Percentiles rank a stretch among this genome's conserved stretches.
Evolutionary conservation across 2,888 invertebrate species (phyloP).

Genomic region (Callosobruchus maculatus): DNA sequence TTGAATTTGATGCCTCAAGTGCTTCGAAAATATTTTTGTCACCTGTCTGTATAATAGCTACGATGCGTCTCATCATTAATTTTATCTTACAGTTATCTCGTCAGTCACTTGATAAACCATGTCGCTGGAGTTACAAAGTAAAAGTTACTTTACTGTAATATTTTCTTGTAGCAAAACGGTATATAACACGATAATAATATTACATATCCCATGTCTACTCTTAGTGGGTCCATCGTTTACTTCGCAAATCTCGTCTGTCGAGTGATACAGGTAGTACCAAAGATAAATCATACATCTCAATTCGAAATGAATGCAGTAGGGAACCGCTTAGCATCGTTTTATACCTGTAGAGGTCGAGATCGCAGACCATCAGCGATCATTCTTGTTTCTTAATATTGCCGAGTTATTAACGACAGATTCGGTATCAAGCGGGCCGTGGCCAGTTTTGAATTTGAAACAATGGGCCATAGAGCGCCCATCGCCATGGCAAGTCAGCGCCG

Average conservation of each 20-base stretch:
- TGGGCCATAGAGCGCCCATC: neutral
- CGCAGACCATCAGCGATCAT: neutral
- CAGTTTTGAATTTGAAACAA: neutral
- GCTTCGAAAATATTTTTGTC: no score
- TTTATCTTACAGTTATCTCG: no score
- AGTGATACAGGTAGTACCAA: neutral
- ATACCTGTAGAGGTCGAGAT: neutral
- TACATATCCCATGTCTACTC: no score
- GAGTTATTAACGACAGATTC: neutral
- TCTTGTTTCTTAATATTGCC: neutral
- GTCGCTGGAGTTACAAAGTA: no score
- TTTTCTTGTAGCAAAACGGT: no score
- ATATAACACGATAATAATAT: no score
- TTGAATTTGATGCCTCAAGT: no score
- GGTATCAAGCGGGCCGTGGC: neutral
- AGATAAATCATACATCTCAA: neutral
- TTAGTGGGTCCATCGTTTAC: no score
- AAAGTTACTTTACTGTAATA: no score
- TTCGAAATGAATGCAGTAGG: neutral
- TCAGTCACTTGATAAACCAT: no score
- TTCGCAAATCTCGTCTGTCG: neutral
- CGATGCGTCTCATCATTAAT: no score
- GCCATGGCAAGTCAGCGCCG: neutral
- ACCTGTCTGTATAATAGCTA: no score
- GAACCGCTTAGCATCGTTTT: neutral